phyloP scores from a whole-genome alignment of 2,113 vertebrate species.

The Ascaphus truei region DNA sequence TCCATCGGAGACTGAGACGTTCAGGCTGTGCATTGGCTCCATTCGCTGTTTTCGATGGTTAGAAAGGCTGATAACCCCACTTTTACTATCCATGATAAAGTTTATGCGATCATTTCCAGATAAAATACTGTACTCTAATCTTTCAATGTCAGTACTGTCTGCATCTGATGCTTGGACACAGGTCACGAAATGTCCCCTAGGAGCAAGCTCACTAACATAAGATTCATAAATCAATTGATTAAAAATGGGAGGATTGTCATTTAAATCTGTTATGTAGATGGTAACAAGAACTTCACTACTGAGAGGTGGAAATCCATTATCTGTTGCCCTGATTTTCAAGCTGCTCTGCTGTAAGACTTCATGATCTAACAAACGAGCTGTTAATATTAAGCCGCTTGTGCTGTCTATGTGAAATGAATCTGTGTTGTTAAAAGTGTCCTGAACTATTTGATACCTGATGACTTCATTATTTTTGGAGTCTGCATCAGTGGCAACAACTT shows the following conservation, averaged over 20 bases:
- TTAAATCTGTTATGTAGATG: constrained; percentile 83
- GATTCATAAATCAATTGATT: constrained; percentile 95
- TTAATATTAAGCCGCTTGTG: constrained; percentile 89
- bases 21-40: constrained; percentile 86
- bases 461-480: constrained; percentile 86
- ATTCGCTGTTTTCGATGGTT: constrained; percentile 82
- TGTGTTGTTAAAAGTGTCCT: constrained; percentile 82
- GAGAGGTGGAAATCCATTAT: constrained; percentile 86
- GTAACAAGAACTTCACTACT: constrained; percentile 83
- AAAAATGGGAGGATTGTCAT: constrained; percentile 92
- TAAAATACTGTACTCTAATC: constrained; percentile 85
- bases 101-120: constrained; percentile 89
- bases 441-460: constrained; percentile 89
- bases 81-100: constrained; percentile 83
- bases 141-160: constrained; percentile 83
- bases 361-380: constrained; percentile 88
- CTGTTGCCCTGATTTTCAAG: constrained; percentile 83
- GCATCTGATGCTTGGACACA: constrained; percentile 92
- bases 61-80: constrained; percentile 82
- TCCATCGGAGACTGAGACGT: constrained; percentile 92
- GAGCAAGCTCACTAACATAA: constrained; percentile 87
- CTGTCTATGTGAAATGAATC: constrained; percentile 97
- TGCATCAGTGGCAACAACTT: constrained; percentile 81
- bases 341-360: constrained; percentile 78
- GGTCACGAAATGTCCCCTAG: constrained; percentile 90